phyloP scores from a whole-genome alignment of 1,140 invertebrate species.

The Acromyrmex echinatior region DNA sequence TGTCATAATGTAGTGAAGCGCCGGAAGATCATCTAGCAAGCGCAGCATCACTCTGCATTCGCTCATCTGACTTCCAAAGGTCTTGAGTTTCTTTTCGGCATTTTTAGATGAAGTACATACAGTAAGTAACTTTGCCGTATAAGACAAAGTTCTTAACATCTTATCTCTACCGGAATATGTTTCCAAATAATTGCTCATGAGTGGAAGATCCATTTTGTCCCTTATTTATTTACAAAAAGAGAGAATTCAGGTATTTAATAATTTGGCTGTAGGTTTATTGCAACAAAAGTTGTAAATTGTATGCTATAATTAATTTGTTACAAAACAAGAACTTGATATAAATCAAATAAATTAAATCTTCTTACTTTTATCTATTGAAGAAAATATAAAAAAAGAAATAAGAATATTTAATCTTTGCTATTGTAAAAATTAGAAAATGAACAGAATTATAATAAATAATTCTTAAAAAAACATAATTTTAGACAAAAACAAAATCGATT shows the following conservation, averaged over 20 bases:
- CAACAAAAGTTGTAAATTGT: conserved; percentile 10
- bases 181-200: conserved; percentile 82
- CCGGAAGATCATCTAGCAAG: conserved; percentile 92
- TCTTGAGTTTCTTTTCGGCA: conserved; percentile 87
- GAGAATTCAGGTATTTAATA: not conserved
- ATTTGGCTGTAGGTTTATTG: not conserved
- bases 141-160: conserved; percentile 90
- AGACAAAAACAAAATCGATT: not conserved
- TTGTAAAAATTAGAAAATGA: not conserved
- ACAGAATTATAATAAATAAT: not conserved
- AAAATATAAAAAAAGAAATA: not conserved
- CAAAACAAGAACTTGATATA: not conserved
- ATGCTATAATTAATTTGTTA: not conserved
- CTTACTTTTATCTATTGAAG: not conserved
- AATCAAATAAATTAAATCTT: not conserved
- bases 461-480: not conserved
- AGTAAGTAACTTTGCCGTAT: conserved; percentile 88
- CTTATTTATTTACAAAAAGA: not conserved
- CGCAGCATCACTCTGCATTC: conserved; percentile 90
- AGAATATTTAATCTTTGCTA: not conserved
- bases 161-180: conserved; percentile 88
- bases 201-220: conserved; percentile 17
- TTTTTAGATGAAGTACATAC: conserved; percentile 87
- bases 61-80: conserved; percentile 89
- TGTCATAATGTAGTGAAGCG: conserved; percentile 88